Base-by-base conservation (phyloP, 1,140 invertebrate genomes). In the Macrosteles quadrilineatus region DNA sequence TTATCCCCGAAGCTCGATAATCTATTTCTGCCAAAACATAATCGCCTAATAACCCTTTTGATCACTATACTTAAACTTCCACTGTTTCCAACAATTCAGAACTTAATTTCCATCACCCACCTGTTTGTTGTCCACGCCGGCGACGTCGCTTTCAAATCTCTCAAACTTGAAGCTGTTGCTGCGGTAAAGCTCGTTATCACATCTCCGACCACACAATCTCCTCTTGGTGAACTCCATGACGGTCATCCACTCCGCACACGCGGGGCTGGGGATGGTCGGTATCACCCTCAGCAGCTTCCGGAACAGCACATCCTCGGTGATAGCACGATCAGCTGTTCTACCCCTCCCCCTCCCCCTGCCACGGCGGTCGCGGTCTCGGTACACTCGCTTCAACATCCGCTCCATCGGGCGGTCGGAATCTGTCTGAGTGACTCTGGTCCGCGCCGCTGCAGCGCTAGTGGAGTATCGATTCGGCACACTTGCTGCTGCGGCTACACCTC, bases 151-250 rank as follows among this genome's bases (percentile, higher is more conserved):
- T 71, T 90, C 87, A 77, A 92, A 93, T 53, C 90, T 83, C 79
- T 93, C 90, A 76, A 93, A 92, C 81, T 91, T 92, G 83, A 93
- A 93, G 79, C 90, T 92, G 77, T 93, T 92, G 71, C 90, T 91
- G 67, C 91, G 86, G 77, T 92, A 92, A 29, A 93, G 84, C 81
- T 92, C 90, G 82, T 92, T 93, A 83, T 91, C 90, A 68, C 78
- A 80, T 73, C 65, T 71, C 79, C 79, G 1, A 77, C 80, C 76
- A 43, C 73, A 72, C 65, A 74, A 68, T 36, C 73, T 55, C 40
- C 69, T 71, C 29, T 70, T 67, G 12, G 47, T 71, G 66, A 73
- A 73, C 29, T 73, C 72, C 69, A 73, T 67, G 29, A 66, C 27
- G 21, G 32, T 66, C 32, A 66, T 19, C 63, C 63, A 66, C 63